Percentiles rank a stretch among this genome's conserved stretches.
Evolutionary conservation across 2,888 invertebrate genomes (phyloP).

Genomic region (Lochmaea crataegi): DNA sequence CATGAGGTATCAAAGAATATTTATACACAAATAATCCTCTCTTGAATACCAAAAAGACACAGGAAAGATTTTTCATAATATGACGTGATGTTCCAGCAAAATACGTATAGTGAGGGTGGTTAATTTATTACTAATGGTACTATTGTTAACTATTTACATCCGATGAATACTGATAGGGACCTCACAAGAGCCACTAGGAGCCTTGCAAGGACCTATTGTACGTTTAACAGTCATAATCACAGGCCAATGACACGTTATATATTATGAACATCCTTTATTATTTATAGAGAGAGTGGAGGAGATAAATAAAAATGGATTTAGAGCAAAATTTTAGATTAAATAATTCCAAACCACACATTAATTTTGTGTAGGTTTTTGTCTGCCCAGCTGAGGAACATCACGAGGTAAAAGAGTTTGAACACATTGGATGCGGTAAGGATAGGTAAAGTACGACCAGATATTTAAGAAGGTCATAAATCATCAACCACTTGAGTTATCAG

Average conservation of each 20-base stretch:
- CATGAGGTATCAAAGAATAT: conserved; percentile 59
- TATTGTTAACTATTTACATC: conserved; percentile 63
- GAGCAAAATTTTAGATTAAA: no score
- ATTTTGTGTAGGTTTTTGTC: no score
- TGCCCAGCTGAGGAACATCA: no score
- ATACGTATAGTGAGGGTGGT: conserved; percentile 57
- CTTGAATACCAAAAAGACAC: conserved; percentile 54
- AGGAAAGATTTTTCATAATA: conserved; percentile 60
- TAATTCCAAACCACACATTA: no score
- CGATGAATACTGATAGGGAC: conserved; percentile 62
- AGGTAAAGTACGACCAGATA: no score
- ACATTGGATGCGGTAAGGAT: no score
- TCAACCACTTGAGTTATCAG: no score
- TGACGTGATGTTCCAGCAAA: conserved; percentile 48
- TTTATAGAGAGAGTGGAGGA: no score
- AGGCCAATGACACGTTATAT: neutral
- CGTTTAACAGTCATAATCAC: neutral
- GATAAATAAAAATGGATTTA: no score
- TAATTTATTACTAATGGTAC: conserved; percentile 65
- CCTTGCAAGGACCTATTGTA: conserved; percentile 43
- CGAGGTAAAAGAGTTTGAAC: no score
- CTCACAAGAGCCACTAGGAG: conserved; percentile 54
- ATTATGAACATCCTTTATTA: neutral
- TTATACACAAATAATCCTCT: conserved; percentile 45
- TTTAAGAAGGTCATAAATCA: no score